These are phyloP conservation scores for Apocrypta bakeri DNA, from an alignment of 1,140 invertebrate genomes.

Conservation along the genomic window DNA sequence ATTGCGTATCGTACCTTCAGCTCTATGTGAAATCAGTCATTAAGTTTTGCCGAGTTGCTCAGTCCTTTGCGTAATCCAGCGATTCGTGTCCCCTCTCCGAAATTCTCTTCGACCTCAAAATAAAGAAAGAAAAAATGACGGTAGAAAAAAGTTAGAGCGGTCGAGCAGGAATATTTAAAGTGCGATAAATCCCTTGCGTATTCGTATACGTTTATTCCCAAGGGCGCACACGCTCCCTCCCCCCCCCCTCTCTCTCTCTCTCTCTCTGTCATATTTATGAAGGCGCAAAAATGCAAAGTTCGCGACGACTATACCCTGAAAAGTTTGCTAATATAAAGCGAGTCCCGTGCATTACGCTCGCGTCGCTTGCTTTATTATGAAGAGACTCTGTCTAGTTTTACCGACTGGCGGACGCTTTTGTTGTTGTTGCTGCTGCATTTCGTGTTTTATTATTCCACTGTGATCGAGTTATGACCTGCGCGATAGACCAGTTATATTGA, in stretches of 20 bases:
- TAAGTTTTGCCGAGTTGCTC: neutral
- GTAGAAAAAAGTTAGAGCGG: neutral
- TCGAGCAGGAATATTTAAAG: constrained; percentile 31
- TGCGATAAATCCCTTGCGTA: constrained; percentile 23
- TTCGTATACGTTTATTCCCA: constrained; percentile 44
- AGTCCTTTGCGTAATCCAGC: neutral
- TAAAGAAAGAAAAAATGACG: neutral
- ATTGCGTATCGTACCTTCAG: too few species aligned
- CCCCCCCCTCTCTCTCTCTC: too few species aligned
- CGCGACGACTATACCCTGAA: constrained; percentile 54
- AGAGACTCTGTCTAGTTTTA: constrained; percentile 10
- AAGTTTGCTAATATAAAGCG: constrained; percentile 64
- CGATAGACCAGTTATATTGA: too few species aligned
- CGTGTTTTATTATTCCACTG: neutral
- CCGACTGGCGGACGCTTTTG: neutral
- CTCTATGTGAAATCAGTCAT: too few species aligned
- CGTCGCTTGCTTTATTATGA: constrained; percentile 31
- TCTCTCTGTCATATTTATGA: constrained; percentile 55
- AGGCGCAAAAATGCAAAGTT: constrained; percentile 52
- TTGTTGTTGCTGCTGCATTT: neutral
- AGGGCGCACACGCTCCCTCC: constrained; percentile 35
- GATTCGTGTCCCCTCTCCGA: constrained; percentile 5
- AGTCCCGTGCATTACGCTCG: constrained; percentile 8
- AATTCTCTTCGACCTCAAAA: neutral
- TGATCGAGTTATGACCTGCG: too few species aligned